These are phyloP conservation scores for Archivesica marissinica DNA, from an alignment of 1,140 invertebrate genomes.

Conservation along the genomic window DNA sequence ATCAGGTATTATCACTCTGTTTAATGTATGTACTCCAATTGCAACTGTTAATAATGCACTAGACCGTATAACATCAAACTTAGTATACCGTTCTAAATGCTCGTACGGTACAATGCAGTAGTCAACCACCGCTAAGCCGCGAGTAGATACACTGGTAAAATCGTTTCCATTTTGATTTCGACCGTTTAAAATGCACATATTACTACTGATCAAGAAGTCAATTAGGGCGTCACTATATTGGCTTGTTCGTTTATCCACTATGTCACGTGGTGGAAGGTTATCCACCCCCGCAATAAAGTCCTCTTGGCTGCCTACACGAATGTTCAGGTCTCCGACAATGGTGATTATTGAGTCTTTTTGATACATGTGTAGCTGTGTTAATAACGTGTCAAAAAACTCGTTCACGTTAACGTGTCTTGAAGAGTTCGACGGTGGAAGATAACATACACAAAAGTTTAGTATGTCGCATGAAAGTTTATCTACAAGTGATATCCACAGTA, in stretches of 20 bases:
- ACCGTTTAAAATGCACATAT: conserved; percentile 11
- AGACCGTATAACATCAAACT: not conserved
- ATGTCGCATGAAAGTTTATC: not conserved
- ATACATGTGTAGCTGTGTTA: not conserved
- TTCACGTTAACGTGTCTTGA: not conserved
- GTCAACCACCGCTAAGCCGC: not conserved
- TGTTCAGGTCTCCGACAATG: not conserved
- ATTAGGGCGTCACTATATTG: not conserved
- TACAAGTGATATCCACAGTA: conserved; percentile 38
- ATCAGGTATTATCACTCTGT: not conserved
- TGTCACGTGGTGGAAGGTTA: not conserved
- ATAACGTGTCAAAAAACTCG: not conserved
- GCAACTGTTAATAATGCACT: not conserved
- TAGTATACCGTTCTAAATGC: not conserved
- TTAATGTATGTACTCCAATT: not conserved
- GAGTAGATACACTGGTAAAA: conserved; percentile 17
- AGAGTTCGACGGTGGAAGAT: not conserved
- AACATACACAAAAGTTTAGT: not conserved
- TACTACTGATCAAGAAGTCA: conserved; percentile 24
- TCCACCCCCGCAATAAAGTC: conserved; percentile 36
- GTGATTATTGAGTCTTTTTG: not conserved
- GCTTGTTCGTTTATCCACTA: conserved; percentile 1
- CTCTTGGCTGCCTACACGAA: not conserved
- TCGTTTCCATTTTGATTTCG: conserved; percentile 6
- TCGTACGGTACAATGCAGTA: conserved; percentile 20